Conservation (phyloP, 2,797 vertebrate species). For the Hemitrygon akajei region DNA sequence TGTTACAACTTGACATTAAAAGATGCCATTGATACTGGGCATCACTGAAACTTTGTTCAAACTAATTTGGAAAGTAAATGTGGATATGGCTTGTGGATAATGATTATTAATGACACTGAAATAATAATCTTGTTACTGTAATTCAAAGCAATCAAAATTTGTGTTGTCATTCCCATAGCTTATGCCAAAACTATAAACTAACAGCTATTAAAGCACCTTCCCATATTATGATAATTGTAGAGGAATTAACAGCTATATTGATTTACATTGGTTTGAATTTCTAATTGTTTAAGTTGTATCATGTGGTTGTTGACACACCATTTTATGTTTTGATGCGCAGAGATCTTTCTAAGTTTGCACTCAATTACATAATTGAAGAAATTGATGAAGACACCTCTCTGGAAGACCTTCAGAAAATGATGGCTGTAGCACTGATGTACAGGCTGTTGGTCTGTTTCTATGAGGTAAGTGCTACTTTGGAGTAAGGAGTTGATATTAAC, state of each 20-base stretch:
- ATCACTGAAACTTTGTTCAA: neutral
- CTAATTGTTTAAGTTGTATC: neutral
- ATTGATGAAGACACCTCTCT: conserved; percentile 90
- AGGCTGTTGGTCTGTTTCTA: conserved; percentile 87
- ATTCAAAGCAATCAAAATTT: no score
- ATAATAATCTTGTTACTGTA: no score
- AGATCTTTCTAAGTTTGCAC: conserved; percentile 87
- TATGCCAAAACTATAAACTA: no score
- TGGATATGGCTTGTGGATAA: neutral
- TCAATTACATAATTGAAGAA: conserved; percentile 94
- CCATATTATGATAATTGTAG: neutral
- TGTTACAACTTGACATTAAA: neutral
- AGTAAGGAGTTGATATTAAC: neutral
- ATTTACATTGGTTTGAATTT: neutral
- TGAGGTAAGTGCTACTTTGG: conserved; percentile 64
- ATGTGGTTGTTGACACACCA: neutral
- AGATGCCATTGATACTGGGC: neutral
- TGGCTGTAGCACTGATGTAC: conserved; percentile 87
- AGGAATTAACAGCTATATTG: neutral
- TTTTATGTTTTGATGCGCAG: conserved; percentile 56
- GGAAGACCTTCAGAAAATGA: conserved; percentile 96
- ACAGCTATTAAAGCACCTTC: no score
- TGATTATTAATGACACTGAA: neutral
- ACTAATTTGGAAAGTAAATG: neutral
- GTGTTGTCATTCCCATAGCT: no score